Conservation (phyloP, 2,113 vertebrate species). For the Cettia cetti region DNA sequence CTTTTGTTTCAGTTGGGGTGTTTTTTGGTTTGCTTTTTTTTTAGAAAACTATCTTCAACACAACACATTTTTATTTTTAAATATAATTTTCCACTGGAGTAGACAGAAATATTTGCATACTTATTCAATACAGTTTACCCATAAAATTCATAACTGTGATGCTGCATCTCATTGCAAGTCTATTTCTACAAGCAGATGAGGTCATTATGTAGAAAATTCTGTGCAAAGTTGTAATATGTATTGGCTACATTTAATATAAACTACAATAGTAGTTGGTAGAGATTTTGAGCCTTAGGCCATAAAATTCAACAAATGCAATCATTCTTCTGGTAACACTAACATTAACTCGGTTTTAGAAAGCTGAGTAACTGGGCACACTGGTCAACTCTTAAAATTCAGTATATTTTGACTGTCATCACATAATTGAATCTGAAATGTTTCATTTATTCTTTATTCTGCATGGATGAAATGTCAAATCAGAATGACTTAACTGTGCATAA, state of each 20-base stretch:
- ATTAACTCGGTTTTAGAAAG: slow-evolving; percentile 20
- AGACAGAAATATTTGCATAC: neutral
- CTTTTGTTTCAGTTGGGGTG: neutral
- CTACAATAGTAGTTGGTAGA: neutral
- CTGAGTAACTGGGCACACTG: neutral
- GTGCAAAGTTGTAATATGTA: neutral
- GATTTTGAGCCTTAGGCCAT: slow-evolving; percentile 35
- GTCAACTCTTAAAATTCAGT: slow-evolving; percentile 18
- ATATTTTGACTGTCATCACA: neutral
- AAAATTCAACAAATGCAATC: slow-evolving; percentile 31
- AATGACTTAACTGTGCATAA: neutral
- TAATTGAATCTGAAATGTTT: slow-evolving; percentile 35
- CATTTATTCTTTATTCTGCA: neutral
- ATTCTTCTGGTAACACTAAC: slow-evolving; percentile 21
- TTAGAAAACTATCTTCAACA: neutral
- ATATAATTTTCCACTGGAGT: neutral
- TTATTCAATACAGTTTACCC: slow-evolving; percentile 7
- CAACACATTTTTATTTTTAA: neutral
- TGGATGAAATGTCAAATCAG: slow-evolving; percentile 1
- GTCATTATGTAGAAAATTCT: slow-evolving; percentile 39
- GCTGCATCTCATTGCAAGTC: neutral
- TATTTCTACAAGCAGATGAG: neutral
- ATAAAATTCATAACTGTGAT: neutral
- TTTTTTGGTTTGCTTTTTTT: neutral
- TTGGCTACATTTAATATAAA: slow-evolving; percentile 26